These are phyloP conservation scores for Ferdinandea cuprea DNA, from an alignment of 2,888 invertebrate species.

Conservation along the genomic window DNA sequence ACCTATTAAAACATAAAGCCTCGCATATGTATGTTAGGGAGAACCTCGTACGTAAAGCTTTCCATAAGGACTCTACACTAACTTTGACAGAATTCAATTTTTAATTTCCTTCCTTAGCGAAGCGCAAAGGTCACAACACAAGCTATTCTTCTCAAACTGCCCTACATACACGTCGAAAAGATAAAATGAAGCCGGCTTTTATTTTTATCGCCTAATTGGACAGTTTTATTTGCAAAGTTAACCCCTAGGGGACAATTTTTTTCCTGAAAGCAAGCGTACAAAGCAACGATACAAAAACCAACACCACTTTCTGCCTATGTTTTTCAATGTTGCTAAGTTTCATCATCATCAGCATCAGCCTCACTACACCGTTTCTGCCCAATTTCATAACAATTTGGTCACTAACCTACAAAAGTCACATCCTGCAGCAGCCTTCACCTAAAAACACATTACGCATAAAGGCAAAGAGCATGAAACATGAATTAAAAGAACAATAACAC, in stretches of 20 bases:
- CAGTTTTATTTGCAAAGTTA: slow-evolving; percentile 65
- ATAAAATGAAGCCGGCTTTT: slow-evolving; percentile 20
- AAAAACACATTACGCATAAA: slow-evolving; percentile 69
- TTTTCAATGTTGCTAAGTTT: slow-evolving; percentile 46
- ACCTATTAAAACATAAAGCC: too few relatives aligned
- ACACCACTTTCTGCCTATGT: slow-evolving; percentile 29
- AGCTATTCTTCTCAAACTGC: slow-evolving; percentile 28
- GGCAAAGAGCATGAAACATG: slow-evolving; percentile 54
- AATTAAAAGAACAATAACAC: slow-evolving; percentile 71
- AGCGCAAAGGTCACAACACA: slow-evolving; percentile 6
- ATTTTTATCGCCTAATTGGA: slow-evolving; percentile 66
- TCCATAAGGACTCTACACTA: too few relatives aligned
- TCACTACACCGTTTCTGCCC: too few relatives aligned
- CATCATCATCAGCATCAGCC: not conserved
- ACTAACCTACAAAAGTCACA: slow-evolving; percentile 64
- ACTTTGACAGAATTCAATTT: slow-evolving; percentile 8
- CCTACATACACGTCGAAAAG: slow-evolving; percentile 23
- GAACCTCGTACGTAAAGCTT: not conserved
- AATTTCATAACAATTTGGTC: slow-evolving; percentile 53
- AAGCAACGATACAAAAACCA: slow-evolving; percentile 5
- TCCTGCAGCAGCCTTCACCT: slow-evolving; percentile 73
- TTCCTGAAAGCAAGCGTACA: slow-evolving; percentile 10
- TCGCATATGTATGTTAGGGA: too few relatives aligned
- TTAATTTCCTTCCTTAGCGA: not conserved
- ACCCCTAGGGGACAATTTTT: slow-evolving; percentile 43